Evolutionary conservation across 2,797 vertebrate genomes (phyloP), one percentile per base, ranked within the genome.

Genomic region (Peromyscus nudipes): DNA sequence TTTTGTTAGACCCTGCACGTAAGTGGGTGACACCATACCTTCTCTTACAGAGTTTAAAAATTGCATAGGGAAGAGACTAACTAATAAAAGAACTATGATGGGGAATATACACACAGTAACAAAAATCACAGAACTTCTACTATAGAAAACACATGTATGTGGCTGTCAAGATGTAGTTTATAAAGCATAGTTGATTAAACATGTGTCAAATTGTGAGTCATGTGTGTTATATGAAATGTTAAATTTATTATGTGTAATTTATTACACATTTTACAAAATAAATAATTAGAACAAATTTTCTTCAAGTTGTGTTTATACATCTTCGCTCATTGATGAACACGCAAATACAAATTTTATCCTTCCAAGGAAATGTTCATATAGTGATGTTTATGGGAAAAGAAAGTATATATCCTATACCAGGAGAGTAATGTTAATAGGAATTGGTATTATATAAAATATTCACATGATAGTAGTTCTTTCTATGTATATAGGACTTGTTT

Each of bases 311-410:
- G 0, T 55, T 65, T 91, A 43, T 71, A 1, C 57, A 52, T 88
- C 12, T 52, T 6, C 91, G 7, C 55, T 91, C 85, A 17, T 77
- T 55, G 40, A 34, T 89, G 5, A 95, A 43, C 12, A 89, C 37
- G 90, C 86, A 71, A 69, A 62, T 65, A 65, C 4, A 86, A 52
- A 92, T 71, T 92, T 83, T 69, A 94, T 34, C 0, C 27, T 86
- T 62, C 40, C 25, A 25, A 80, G 93, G 27, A 96, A 91, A 82
- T 46, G 75, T 40, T 73, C 3, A 11, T 71, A 23, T 21, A 43
- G n/a, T n/a, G n/a, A n/a, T n/a, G n/a, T 52, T 84, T 91, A n/a
- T 49, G 4, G 8, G 23, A 82, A 96, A 94, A 77, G 12, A 92
- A 91, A 71, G 73, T 40, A 25, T 91, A 62, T 69, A 76, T 89